Evolutionary conservation across 2,113 vertebrate genomes (phyloP), one percentile per base, ranked within the genome.

Genomic region (Glaucomys volans): DNA sequence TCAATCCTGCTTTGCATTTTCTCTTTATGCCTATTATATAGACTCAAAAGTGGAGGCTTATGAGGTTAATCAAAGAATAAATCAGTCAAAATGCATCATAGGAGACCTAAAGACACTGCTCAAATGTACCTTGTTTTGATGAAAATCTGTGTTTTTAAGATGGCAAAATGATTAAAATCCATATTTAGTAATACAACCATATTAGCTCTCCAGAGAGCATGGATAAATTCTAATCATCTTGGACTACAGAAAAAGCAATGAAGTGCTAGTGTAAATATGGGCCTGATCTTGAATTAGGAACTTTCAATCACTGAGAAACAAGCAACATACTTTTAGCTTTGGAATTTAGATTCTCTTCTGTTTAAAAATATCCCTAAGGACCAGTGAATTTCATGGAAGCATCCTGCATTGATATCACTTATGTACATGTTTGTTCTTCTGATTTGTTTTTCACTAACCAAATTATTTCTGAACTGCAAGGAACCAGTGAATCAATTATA

Each of bases 31-130:
- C 64, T 93, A n/a, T 59, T 18, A 91, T 66, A 32, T 26, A 95
- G 83, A 64, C 54, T 97, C 47, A 90, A 95, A 97, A 97, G 90
- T 40, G 87, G 94, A 95, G 91, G 91, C 88, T 97, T 94, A 75
- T 44, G 81, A 97, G 94, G 93, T 98, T 97, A 98, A 98, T 98
- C 97, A 88, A 97, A 92, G 91, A 95, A 96, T 95, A 87, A 95
- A 93, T 94, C 94, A 94, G 84, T 92, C 84, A 91, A 96, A 95
- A 97, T 71, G 80, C 94, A 94, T 96, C 93, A 96, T 96, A 95
- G 91, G 91, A 95, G 4, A 18, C 74, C 59, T 93, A 75, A 77
- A 88, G 82, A 79, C 32, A 66, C 79, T 95, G 75, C 30, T 94
- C 59, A 93, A 26, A 86, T 71, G 14, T 89, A 54, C n/a, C 97